phyloP scores from a whole-genome alignment of 2,888 invertebrate genomes.

The Synanthedon andrenaeformis region DNA sequence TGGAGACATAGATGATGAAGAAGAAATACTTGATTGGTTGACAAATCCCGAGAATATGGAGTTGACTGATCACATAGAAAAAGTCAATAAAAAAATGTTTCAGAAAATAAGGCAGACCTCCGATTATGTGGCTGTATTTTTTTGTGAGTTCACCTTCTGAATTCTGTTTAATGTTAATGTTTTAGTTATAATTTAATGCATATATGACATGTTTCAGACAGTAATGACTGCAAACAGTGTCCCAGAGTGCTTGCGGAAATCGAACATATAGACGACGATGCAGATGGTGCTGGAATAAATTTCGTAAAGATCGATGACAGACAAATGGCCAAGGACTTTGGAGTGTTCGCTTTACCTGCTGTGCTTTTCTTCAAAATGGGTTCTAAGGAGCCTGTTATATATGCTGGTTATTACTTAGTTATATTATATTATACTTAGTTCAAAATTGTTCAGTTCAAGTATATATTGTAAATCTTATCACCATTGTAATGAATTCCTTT shows the following conservation, averaged over 20 bases:
- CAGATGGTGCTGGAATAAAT: constrained; percentile 89
- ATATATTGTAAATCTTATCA: neutral
- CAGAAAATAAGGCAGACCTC: constrained; percentile 89
- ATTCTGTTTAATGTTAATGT: constrained; percentile 3
- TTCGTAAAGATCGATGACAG: constrained; percentile 93
- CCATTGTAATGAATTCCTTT: no score
- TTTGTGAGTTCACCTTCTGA: constrained; percentile 78
- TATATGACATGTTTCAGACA: constrained; percentile 79
- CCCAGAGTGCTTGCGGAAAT: constrained; percentile 88
- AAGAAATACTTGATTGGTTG: constrained; percentile 91
- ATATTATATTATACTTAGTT: constrained; percentile 1
- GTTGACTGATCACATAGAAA: constrained; percentile 90
- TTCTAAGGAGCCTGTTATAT: constrained; percentile 90
- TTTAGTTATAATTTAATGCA: constrained; percentile 38
- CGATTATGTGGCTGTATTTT: constrained; percentile 91
- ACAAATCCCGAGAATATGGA: constrained; percentile 96
- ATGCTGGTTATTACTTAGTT: no score
- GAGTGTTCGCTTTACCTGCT: constrained; percentile 91
- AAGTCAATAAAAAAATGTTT: constrained; percentile 93
- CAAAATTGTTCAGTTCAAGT: neutral
- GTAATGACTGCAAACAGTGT: constrained; percentile 95
- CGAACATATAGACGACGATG: constrained; percentile 94
- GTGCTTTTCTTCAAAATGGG: constrained; percentile 90
- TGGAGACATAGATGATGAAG: constrained; percentile 92
- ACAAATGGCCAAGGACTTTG: constrained; percentile 86